These are phyloP conservation scores for Ichneumoninae sp. DNA, from an alignment of 2,888 invertebrate genomes.

Conservation along the genomic window DNA sequence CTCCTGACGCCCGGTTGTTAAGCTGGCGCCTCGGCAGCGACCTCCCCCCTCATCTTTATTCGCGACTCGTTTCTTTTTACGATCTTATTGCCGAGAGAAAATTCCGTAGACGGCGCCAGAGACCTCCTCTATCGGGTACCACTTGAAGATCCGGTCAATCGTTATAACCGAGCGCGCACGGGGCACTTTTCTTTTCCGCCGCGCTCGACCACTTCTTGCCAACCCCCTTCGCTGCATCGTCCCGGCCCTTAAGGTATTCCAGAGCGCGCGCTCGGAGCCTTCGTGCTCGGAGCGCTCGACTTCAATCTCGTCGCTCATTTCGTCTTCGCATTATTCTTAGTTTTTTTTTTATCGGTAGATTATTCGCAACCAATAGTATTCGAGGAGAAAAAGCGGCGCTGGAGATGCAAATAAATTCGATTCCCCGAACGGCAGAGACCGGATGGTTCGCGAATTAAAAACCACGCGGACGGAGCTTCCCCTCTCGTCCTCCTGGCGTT, in stretches of 20 bases:
- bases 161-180: neutral
- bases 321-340: neutral
- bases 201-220: neutral
- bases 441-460: neutral
- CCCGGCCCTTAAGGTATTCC: neutral
- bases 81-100: conserved; percentile 3
- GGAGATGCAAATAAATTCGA: too few species aligned
- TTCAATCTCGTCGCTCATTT: neutral
- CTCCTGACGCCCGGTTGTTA: neutral
- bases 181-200: conserved; percentile 12
- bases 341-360: too few species aligned
- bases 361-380: too few species aligned
- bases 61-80: conserved; percentile 1
- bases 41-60: neutral
- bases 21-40: conserved; percentile 2
- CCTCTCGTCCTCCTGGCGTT: neutral
- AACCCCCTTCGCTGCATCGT: neutral
- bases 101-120: conserved; percentile 38
- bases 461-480: neutral
- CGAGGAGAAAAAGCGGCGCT: too few species aligned
- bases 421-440: too few species aligned
- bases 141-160: conserved; percentile 48
- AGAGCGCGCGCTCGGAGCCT: neutral
- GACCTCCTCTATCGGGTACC: conserved; percentile 43
- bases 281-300: neutral